Evolutionary conservation across 2,113 vertebrate species (phyloP), one percentile per base, ranked within the genome.

Genomic region (Benitochromis conjunctus): DNA sequence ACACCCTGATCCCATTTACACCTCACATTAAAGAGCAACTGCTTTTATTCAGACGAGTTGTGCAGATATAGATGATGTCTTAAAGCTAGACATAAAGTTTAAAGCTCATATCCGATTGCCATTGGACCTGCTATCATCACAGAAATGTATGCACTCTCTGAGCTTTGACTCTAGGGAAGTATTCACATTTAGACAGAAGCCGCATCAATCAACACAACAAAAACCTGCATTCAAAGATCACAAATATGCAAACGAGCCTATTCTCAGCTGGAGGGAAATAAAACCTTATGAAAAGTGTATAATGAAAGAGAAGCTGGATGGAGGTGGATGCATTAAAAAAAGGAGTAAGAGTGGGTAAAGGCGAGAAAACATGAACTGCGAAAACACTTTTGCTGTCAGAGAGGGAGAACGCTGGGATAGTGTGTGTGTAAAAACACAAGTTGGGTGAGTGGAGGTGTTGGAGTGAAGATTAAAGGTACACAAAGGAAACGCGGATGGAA

Each of bases 331-430:
- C 60, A 86, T 77, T 1, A 19, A 88, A 90, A 64, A 80, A 85
- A 77, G 43, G 83, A 62, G 62, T 9, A 62, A 38, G 81, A 71
- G 62, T 19, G 5, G 69, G 54, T 60, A 60, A 7, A 82, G 54
- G 85, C 87, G 86, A 81, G 86, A 83, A 81, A 86, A 85, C 53
- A 38, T 3, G 9, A 82, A 51, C 60, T 38, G 86, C 51, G 48
- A 85, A 94, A 91, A 80, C 86, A 86, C 81, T 86, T 90, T 86
- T 7, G 5, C 46, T 90, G 71, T 83, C 56, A 87, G 48, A 56
- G 79, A 34, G 36, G 53, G 21, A 69, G 53, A 55, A 11, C 26
- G 11, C 16, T 26, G 48, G 19, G 29, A 60, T 34, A 13, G 26
- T 21, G 36, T 11, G 24, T 19, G 83, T 83, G 88, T 57, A 86